phyloP scores from a whole-genome alignment of 2,888 invertebrate genomes.

The Nemurella pictetii region DNA sequence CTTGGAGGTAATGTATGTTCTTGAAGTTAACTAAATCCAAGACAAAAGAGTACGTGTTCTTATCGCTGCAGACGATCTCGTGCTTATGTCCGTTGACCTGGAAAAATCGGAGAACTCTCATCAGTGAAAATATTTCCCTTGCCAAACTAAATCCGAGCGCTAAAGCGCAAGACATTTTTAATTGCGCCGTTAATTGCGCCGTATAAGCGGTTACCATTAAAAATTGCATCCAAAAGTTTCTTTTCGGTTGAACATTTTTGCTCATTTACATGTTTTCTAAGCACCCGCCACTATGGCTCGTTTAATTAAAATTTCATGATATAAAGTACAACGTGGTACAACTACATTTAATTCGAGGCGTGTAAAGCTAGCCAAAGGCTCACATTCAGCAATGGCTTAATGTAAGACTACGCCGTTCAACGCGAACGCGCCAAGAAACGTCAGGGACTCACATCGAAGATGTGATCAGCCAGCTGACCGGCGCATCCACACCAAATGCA shows the following conservation, averaged over 20 bases:
- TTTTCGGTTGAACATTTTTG: neutral
- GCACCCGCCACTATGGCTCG: neutral
- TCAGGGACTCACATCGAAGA: slow-evolving; percentile 6
- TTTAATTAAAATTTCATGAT: neutral
- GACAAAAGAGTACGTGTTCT: slow-evolving; percentile 29
- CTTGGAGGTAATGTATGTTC: slow-evolving; percentile 29
- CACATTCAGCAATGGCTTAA: neutral
- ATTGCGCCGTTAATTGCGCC: neutral
- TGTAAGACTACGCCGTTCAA: no score
- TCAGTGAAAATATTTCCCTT: neutral
- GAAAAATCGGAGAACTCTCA: neutral
- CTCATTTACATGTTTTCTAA: neutral
- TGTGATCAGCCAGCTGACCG: slow-evolving; percentile 3
- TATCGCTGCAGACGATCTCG: slow-evolving; percentile 25
- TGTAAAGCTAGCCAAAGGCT: neutral
- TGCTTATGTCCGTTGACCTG: slow-evolving; percentile 32
- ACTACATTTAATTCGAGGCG: no score
- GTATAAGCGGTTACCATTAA: neutral
- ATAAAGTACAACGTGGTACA: no score
- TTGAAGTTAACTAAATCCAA: no score
- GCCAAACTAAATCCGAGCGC: neutral
- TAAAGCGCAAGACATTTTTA: neutral
- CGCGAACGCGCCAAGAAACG: no score
- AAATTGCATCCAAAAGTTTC: neutral
- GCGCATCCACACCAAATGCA: slow-evolving; percentile 32